Evolutionary conservation across 2,113 vertebrate genomes (phyloP).

Genomic region (Herpetotheres cachinnans): DNA sequence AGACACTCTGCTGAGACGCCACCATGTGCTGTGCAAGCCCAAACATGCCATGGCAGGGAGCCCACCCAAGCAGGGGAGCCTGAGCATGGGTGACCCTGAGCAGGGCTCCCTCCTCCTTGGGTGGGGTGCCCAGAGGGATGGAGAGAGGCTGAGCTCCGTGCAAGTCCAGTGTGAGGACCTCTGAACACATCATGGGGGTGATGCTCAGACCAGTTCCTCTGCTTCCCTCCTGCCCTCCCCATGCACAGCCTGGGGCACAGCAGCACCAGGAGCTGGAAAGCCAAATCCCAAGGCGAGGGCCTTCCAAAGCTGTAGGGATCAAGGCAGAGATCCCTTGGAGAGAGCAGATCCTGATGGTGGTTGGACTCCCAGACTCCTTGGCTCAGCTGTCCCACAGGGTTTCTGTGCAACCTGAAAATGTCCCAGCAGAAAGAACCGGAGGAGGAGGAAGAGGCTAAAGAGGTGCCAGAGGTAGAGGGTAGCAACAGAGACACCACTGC

Average conservation of each 20-base stretch:
- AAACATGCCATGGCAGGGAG: accelerated
- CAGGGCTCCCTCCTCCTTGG: neutral
- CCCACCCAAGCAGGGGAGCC: neutral
- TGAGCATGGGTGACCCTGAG: neutral
- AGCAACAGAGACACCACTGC: neutral
- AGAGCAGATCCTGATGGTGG: neutral
- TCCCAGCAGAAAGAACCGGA: neutral
- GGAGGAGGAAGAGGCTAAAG: neutral
- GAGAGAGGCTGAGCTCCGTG: neutral
- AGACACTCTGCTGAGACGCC: neutral
- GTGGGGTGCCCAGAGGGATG: neutral
- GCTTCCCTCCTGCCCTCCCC: neutral
- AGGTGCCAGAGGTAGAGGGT: neutral
- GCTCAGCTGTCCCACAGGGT: neutral
- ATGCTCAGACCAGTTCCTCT: neutral
- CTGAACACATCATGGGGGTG: too few relatives aligned
- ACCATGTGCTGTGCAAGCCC: neutral
- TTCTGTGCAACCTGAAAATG: neutral
- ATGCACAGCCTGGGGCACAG: neutral
- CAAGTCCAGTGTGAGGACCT: neutral
- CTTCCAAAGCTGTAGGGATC: neutral
- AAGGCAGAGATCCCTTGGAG: neutral
- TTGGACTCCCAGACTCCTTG: neutral
- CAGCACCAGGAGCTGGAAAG: neutral
- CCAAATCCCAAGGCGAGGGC: neutral